These are phyloP conservation scores for Rotaria macrura DNA, from an alignment of 2,888 invertebrate genomes.

Conservation along the genomic window DNA sequence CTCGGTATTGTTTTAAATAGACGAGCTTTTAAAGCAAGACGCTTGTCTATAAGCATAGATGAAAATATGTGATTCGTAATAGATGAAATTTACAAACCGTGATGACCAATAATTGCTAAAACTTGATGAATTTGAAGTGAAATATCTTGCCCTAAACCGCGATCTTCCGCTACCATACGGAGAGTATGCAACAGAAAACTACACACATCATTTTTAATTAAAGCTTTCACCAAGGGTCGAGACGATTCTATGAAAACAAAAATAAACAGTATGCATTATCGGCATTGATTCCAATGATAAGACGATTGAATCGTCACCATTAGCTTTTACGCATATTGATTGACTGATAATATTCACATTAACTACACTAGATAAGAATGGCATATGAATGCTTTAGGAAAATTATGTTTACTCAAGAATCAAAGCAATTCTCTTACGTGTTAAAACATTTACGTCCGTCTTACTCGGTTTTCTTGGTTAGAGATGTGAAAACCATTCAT, in stretches of 20 bases:
- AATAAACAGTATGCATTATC: neutral
- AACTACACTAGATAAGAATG: too few relatives aligned
- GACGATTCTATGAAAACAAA: neutral
- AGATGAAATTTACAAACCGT: neutral
- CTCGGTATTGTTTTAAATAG: neutral
- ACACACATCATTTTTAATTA: conserved; percentile 4
- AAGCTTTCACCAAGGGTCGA: neutral
- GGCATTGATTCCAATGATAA: neutral
- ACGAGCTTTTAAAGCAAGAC: conserved; percentile 18
- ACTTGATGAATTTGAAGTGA: conserved; percentile 1
- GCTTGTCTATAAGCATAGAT: neutral
- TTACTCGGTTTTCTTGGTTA: too few relatives aligned
- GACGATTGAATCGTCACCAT: too few relatives aligned
- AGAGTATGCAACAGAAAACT: neutral
- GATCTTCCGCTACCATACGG: neutral
- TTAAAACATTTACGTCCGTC: too few relatives aligned
- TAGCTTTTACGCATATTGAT: too few relatives aligned
- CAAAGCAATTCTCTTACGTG: too few relatives aligned
- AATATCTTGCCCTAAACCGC: neutral
- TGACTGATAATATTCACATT: too few relatives aligned
- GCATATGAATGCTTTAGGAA: too few relatives aligned
- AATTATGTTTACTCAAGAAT: too few relatives aligned
- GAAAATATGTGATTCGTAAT: neutral
- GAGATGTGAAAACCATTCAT: too few relatives aligned
- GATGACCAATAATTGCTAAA: conserved; percentile 7